Base-by-base conservation (phyloP, 1,140 invertebrate species). In the Papilio aristodemus region DNA sequence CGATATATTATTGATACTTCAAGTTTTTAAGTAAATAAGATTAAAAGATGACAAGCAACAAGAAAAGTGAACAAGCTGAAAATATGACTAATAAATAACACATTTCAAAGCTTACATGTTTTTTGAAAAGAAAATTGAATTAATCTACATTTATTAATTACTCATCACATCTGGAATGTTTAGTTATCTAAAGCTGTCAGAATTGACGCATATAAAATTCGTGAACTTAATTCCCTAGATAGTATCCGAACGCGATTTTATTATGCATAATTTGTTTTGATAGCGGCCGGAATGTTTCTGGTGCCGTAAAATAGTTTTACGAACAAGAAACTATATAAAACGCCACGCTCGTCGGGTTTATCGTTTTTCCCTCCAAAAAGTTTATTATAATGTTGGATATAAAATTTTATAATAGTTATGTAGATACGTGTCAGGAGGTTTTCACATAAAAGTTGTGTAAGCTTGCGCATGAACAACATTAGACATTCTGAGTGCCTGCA, bases 281-380 rank as follows among this genome's bases (percentile, higher is more conserved):
- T 75, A 73, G 70, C 54, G 74, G 62, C 70, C 69, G 72, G 71
- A 75, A 80, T 78, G 71, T 73, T 76, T 80, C 72, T 77, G 73
- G 72, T 62, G 68, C 83, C 82, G 76, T 86, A 80, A 85, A 87
- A 81, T 74, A 77, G 62, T 83, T 86, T 86, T 81, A 85, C 71
- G 76, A 76, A 73, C 76, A 64, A 75, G 72, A 71, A 79, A 79
- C 70, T 62, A 37, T 60, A 60, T 60, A 39, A 14, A 19, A 19
- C 62, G 62, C 62, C 19, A 76, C 69, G 69, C 69, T 70, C 71
- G 54, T 67, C 67, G 39, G 59, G 76, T 83, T 85, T 88, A 84
- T 72, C 79, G 72, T 66, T 82, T 84, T n/a, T 82, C 70, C 74
- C 70, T 57, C 74, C 79, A 62, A 62, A 62, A 62, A 37, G 36